A percentile compares a stretch with the other conserved stretches of the same genome.
phyloP scores from a whole-genome alignment of 1,140 invertebrate genomes.

The Leguminivora glycinivorella region DNA sequence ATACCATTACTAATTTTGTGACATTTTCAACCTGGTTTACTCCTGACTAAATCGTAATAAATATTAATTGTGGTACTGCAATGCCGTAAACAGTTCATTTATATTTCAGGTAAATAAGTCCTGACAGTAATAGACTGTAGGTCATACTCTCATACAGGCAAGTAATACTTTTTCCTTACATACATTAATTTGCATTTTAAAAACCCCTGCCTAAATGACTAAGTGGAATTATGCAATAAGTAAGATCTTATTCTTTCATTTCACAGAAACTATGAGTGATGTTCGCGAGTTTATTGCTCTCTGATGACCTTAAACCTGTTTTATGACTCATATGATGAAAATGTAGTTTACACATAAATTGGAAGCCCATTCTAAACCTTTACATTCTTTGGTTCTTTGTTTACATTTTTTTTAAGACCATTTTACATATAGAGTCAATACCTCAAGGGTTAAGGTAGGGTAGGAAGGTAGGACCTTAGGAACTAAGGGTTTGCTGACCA shows the following conservation, averaged over 20 bases:
- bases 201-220: slow-evolving; percentile 12
- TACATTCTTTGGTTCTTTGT: background rate
- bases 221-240: slow-evolving; percentile 8
- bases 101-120: background rate
- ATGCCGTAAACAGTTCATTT: background rate
- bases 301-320: slow-evolving; percentile 18
- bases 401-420: background rate
- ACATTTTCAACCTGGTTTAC: too few species aligned
- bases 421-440: background rate
- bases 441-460: background rate
- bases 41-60: too few species aligned
- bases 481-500: too few species aligned
- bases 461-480: too few species aligned
- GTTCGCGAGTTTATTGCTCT: slow-evolving; percentile 12
- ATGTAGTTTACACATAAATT: background rate
- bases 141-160: background rate
- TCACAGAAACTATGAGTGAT: slow-evolving; percentile 21
- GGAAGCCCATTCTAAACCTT: background rate
- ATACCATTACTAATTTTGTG: too few species aligned
- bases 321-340: slow-evolving; percentile 20
- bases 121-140: background rate
- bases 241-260: slow-evolving; percentile 3
- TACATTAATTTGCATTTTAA: background rate
- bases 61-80: too few species aligned
- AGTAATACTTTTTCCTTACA: slow-evolving; percentile 25